Conservation (phyloP, 2,113 vertebrate species). For the Toxotes chatareus region DNA sequence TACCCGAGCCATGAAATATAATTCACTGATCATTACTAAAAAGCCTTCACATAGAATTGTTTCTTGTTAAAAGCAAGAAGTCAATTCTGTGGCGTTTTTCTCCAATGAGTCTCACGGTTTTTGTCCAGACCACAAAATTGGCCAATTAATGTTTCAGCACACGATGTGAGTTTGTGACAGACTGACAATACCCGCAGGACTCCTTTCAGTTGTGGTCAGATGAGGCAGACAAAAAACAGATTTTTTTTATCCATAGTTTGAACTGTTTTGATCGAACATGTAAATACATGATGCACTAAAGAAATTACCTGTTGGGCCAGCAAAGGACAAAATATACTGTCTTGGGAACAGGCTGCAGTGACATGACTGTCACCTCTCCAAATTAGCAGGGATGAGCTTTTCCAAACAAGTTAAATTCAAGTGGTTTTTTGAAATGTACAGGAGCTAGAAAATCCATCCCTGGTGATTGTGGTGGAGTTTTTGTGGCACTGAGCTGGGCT, state of each 20-base stretch:
- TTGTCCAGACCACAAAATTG: neutral
- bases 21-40: neutral
- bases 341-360: neutral
- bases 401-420: constrained; percentile 13
- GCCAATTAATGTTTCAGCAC: neutral
- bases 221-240: neutral
- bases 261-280: neutral
- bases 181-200: neutral
- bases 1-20: constrained; percentile 14
- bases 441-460: neutral
- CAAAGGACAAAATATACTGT: neutral
- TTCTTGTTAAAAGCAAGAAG: constrained; percentile 12
- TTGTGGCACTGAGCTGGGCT: neutral
- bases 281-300: neutral
- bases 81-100: neutral
- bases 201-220: neutral
- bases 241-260: neutral
- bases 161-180: no score
- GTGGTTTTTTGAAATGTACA: neutral
- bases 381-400: neutral
- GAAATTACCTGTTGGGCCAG: neutral
- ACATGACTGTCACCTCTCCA: neutral
- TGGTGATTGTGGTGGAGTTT: neutral
- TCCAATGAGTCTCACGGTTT: constrained; percentile 1
- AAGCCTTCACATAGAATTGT: neutral